phyloP scores from a whole-genome alignment of 1,140 invertebrate genomes.

The Sarcophaga peregrina region DNA sequence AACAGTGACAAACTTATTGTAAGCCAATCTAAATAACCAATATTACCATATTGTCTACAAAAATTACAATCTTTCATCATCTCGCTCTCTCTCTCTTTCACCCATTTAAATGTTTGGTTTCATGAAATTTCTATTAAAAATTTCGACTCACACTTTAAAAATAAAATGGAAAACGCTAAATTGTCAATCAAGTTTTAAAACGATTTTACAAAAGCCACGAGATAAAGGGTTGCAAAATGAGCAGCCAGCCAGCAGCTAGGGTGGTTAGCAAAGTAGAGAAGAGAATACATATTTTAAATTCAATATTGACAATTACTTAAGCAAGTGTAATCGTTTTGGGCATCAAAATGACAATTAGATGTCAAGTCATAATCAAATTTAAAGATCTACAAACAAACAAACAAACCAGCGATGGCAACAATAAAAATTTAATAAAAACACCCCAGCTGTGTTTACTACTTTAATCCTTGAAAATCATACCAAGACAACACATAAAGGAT shows the following conservation, averaged over 20 bases:
- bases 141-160: constrained; percentile 5
- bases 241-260: background rate
- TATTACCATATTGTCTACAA: constrained; percentile 28
- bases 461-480: constrained; percentile 27
- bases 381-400: constrained; percentile 34
- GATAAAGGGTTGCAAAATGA: constrained; percentile 42
- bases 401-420: constrained; percentile 1
- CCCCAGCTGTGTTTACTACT: constrained; percentile 33
- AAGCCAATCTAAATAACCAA: constrained; percentile 33
- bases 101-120: background rate
- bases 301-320: constrained; percentile 48
- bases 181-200: constrained; percentile 29
- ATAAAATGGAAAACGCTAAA: background rate
- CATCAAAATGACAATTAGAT: constrained; percentile 44
- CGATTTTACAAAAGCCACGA: background rate
- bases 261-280: background rate
- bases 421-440: constrained; percentile 40
- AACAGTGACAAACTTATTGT: constrained; percentile 19
- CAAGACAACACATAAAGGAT: constrained; percentile 3
- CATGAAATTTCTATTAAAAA: constrained; percentile 35
- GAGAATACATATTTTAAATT: constrained; percentile 36
- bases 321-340: constrained; percentile 40
- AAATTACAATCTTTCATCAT: background rate
- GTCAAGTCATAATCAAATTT: constrained; percentile 48
- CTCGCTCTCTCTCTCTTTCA: background rate